Percentiles rank a stretch among this genome's conserved stretches.
Evolutionary conservation across 2,888 invertebrate genomes (phyloP).

Genomic region (Candidula unifasciata): DNA sequence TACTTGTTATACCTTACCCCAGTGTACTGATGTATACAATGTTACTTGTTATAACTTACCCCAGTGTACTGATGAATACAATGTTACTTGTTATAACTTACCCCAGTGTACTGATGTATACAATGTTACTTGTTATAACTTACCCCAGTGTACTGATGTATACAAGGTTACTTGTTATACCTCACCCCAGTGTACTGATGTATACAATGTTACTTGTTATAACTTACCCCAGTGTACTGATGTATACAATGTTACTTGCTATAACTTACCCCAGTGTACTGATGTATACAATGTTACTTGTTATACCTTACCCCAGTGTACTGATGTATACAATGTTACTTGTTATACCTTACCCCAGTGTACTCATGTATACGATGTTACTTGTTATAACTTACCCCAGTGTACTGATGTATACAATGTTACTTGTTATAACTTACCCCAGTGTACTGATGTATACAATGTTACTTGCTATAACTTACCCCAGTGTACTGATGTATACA

Average conservation of each 20-base stretch:
- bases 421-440: conserved; percentile 60
- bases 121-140: too few species aligned
- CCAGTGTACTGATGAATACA: background rate
- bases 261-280: conserved; percentile 60
- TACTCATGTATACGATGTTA: too few species aligned
- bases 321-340: background rate
- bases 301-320: background rate
- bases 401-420: background rate
- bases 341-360: conserved; percentile 60
- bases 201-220: too few species aligned
- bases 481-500: background rate
- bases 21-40: conserved; percentile 14
- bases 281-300: too few species aligned
- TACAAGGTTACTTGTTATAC: background rate
- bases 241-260: background rate
- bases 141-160: background rate
- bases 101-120: conserved; percentile 53
- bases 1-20: background rate
- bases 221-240: background rate
- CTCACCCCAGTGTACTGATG: conserved; percentile 59
- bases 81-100: conserved; percentile 54
- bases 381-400: background rate
- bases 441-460: background rate
- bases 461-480: background rate
- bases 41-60: background rate